Percentiles rank a stretch among this genome's conserved stretches.
Conservation (phyloP, 2,113 vertebrate genomes). For the Cyprinodon tularosa region DNA sequence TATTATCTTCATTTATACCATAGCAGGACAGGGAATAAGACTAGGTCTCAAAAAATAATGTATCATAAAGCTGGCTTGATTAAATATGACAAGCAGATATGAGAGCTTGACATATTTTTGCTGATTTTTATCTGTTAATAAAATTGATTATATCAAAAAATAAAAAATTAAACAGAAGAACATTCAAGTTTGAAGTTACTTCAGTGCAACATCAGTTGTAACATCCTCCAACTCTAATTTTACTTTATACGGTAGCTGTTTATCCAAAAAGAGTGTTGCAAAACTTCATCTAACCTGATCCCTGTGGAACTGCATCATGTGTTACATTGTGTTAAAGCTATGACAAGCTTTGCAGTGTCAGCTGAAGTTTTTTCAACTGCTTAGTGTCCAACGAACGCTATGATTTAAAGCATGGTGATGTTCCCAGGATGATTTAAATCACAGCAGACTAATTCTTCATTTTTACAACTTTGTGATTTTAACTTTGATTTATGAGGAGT, state of each 20-base stretch:
- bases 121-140: neutral
- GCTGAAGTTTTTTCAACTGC: slow-evolving; percentile 19
- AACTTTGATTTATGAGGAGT: slow-evolving; percentile 8
- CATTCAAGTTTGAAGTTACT: neutral
- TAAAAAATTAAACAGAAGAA: neutral
- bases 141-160: neutral
- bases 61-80: neutral
- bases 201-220: neutral
- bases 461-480: slow-evolving; percentile 16
- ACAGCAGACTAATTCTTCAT: neutral
- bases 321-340: slow-evolving; percentile 31
- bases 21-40: neutral
- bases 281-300: slow-evolving; percentile 9
- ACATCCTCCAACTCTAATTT: neutral
- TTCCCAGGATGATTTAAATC: slow-evolving; percentile 17
- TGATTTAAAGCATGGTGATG: slow-evolving; percentile 10
- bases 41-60: neutral
- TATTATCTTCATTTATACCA: neutral
- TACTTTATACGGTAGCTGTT: neutral
- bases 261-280: slow-evolving; percentile 1
- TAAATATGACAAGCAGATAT: neutral
- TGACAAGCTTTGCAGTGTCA: slow-evolving; percentile 8
- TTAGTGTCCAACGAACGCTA: slow-evolving; percentile 2
- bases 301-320: neutral
- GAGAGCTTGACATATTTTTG: neutral